Percentiles rank a stretch among this genome's conserved stretches.
phyloP scores from a whole-genome alignment of 64 coral and sea anemone species.

The Anthopleura sola region DNA sequence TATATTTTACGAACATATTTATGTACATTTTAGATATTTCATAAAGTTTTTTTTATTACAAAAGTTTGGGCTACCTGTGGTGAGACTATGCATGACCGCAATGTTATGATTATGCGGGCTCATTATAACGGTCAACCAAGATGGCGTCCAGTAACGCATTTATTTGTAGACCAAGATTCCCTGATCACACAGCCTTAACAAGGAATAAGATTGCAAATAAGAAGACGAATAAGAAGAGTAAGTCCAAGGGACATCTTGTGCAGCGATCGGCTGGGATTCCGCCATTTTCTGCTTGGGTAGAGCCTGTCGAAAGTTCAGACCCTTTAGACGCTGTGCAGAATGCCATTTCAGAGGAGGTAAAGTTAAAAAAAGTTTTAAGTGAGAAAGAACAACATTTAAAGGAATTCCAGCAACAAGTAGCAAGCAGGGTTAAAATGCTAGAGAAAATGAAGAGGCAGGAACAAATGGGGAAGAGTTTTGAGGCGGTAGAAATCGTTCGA shows the following conservation, averaged over 20 bases:
- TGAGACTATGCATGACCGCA: background rate
- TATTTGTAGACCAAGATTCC: background rate
- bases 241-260: constrained; percentile 67
- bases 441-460: constrained; percentile 66
- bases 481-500: constrained; percentile 75
- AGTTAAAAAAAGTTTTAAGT: constrained; percentile 58
- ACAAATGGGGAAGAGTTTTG: constrained; percentile 57
- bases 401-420: constrained; percentile 73
- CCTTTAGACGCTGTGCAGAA: constrained; percentile 15
- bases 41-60: no score
- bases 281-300: constrained; percentile 90
- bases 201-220: background rate
- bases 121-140: constrained; percentile 24
- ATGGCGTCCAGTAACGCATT: background rate
- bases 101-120: background rate
- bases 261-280: constrained; percentile 64
- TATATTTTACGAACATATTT: no score
- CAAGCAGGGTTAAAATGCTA: constrained; percentile 60
- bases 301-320: constrained; percentile 41
- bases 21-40: no score
- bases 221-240: constrained; percentile 18
- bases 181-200: background rate
- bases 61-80: background rate
- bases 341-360: constrained; percentile 61
- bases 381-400: constrained; percentile 75